Evolutionary conservation across 1,140 invertebrate genomes (phyloP), one percentile per base, ranked within the genome.

Genomic region (Ceratina japonica): DNA sequence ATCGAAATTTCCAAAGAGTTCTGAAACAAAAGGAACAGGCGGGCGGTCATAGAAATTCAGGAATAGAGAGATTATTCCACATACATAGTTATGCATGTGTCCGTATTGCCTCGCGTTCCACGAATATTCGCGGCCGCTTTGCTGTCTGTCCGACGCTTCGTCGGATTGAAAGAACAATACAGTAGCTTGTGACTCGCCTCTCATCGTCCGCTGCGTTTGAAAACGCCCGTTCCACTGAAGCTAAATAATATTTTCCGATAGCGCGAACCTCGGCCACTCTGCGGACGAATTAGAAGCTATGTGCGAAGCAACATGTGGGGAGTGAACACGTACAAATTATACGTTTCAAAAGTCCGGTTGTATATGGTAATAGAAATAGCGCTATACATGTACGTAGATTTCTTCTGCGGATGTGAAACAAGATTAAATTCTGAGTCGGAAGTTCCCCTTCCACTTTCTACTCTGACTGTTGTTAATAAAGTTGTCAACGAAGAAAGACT

Each of bases 191-290:
- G 22, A 44, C 44, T 61, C 31, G 20, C 10, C 18, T 49, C 12
- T 63, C 44, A 31, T 51, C 44, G 58, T 73, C 71, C 37, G 71
- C 61, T 51, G 71, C 16, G 7, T 13, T 20, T 16, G 22, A 68
- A 68, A 56, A 68, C 24, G 65, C 16, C 51, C 71, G 44, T 27
- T 51, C 71, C 51, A 73, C 3, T 56, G 59, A 16, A 2, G 71
- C 44, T 73, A 73, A 73, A 62, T 49, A 73, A 73, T 62, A 73
- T 73, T 73, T 73, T 51, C 59, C 71, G 18, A 51, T 73, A 73
- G 12, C 12, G 24, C 56, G 70, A 8, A 44, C 15, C 54, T 4
- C 16, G 20, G 7, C 0, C 16, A 73, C 51, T 52, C 13, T 73
- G 22, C 4, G 13, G 1, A 8, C 27, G 54, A 31, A 59, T 44